These are phyloP conservation scores for Eulemur albifrons DNA, from an alignment of 2,797 vertebrate species.

Conservation along the genomic window DNA sequence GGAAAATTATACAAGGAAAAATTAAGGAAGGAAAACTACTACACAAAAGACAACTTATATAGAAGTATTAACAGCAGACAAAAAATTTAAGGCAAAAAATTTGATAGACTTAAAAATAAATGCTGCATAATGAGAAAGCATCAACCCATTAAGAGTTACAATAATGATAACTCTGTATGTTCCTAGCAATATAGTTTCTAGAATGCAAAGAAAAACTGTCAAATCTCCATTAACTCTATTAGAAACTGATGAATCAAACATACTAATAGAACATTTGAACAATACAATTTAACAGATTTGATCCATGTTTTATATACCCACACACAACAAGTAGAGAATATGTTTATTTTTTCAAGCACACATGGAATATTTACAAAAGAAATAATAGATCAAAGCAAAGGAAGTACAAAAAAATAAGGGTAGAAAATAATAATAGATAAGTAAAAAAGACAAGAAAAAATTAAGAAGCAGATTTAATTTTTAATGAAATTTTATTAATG, in stretches of 20 bases:
- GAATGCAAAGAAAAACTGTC: not conserved
- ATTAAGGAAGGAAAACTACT: not conserved
- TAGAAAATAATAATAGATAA: not conserved
- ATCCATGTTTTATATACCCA: not conserved
- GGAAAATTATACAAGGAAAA: not conserved
- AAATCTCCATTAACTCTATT: not conserved
- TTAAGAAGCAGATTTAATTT: not conserved
- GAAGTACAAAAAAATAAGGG: not conserved
- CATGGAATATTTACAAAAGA: not conserved
- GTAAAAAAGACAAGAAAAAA: not conserved
- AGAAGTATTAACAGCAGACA: not conserved
- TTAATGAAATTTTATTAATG: not conserved
- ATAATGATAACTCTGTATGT: not conserved
- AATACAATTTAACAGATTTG: not conserved
- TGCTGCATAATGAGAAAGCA: not conserved
- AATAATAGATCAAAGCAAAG: not conserved
- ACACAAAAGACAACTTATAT: not conserved
- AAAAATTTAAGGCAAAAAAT: not conserved
- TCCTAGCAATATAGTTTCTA: not conserved
- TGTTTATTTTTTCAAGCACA: not conserved
- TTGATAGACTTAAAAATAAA: not conserved
- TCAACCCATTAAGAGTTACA: not conserved
- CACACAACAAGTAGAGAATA: not conserved
- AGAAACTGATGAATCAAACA: not conserved
- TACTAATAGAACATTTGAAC: not conserved